Percentiles rank a stretch among this genome's conserved stretches.
Conservation (phyloP, 2,113 vertebrate genomes). For the Abramis brama region DNA sequence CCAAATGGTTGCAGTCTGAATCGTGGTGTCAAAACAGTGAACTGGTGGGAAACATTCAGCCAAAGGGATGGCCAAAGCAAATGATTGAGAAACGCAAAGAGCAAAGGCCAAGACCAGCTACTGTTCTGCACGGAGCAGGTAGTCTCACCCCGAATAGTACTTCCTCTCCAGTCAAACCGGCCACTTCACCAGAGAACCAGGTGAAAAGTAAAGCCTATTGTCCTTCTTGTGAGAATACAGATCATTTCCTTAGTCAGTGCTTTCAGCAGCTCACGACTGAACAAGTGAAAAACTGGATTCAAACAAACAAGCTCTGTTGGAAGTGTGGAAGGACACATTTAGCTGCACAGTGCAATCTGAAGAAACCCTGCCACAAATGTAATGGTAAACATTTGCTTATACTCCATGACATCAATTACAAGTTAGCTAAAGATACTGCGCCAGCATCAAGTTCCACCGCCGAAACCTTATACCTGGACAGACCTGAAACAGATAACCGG, state of each 20-base stretch:
- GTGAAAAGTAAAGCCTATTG: not conserved
- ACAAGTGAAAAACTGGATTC: not conserved
- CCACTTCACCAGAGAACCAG: not conserved
- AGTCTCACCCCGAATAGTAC: not conserved
- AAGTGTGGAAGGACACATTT: not conserved
- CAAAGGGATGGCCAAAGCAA: not conserved
- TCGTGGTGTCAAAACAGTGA: not conserved
- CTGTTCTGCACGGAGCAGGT: not conserved
- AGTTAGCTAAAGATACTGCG: not conserved
- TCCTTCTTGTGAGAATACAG: not conserved
- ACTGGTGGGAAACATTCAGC: not conserved
- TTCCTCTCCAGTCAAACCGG: not conserved
- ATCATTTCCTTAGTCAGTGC: constrained; percentile 3
- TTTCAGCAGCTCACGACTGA: not conserved
- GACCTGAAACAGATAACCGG: not conserved
- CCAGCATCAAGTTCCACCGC: not conserved
- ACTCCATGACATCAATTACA: not conserved
- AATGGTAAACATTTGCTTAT: not conserved
- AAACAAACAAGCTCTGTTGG: not conserved
- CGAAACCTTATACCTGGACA: not conserved
- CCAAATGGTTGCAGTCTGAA: no score
- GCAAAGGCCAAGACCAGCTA: not conserved
- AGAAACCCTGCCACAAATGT: not conserved
- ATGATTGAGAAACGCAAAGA: not conserved
- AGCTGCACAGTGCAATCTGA: not conserved